phyloP scores from a whole-genome alignment of 2,113 vertebrate genomes.

The Martes martes region DNA sequence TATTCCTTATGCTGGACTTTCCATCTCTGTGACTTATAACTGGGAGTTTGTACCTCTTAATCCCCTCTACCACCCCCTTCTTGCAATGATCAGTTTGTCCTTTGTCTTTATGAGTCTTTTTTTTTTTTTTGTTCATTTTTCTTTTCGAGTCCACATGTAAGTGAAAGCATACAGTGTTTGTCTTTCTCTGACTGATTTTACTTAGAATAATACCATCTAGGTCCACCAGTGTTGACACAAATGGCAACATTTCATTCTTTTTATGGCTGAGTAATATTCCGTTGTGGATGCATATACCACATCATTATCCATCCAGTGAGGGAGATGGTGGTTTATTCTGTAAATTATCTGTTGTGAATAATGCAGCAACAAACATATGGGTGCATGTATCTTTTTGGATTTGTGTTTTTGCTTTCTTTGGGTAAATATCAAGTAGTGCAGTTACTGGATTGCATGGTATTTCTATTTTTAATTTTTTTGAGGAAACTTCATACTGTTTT shows the following conservation, averaged over 20 bases:
- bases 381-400: neutral
- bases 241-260: neutral
- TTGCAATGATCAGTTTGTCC: neutral
- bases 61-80: neutral
- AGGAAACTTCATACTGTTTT: neutral
- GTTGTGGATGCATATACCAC: neutral
- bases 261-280: neutral
- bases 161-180: neutral
- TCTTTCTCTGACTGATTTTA: neutral
- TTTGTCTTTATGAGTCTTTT: neutral
- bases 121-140: neutral
- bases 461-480: neutral
- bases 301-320: neutral
- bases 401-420: neutral
- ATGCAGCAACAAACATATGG: neutral
- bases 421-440: neutral
- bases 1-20: neutral
- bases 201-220: neutral
- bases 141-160: neutral
- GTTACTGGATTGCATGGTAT: neutral
- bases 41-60: neutral
- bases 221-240: neutral
- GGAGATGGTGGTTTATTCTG: neutral
- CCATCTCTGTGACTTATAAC: neutral
- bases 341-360: neutral